Evolutionary conservation across 2,888 invertebrate genomes (phyloP).

Genomic region (Drosophila mulleri): DNA sequence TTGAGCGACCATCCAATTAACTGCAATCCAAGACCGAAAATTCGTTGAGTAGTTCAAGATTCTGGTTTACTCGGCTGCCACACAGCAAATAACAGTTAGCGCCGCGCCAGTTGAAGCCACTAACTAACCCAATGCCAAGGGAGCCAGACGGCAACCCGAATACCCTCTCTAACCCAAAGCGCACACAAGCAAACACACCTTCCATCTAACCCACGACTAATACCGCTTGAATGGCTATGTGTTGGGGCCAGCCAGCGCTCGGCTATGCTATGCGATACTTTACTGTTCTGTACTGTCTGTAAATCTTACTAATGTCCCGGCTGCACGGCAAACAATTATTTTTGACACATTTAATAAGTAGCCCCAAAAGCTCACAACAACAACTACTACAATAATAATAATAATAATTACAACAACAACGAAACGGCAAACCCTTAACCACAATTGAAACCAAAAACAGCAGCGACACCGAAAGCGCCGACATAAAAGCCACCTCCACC

Average conservation of each 20-base stretch:
- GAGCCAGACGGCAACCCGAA: slow-evolving; percentile 4
- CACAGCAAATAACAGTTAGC: slow-evolving; percentile 53
- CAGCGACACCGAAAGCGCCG: slow-evolving; percentile 90
- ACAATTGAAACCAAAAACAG: slow-evolving; percentile 84
- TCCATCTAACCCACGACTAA: slow-evolving; percentile 51
- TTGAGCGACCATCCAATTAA: neutral
- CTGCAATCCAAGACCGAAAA: slow-evolving; percentile 4
- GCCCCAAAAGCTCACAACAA: slow-evolving; percentile 41
- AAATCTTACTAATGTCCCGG: slow-evolving; percentile 48
- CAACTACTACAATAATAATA: neutral
- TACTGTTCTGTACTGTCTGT: slow-evolving; percentile 10
- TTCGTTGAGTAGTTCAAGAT: slow-evolving; percentile 28
- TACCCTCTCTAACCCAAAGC: slow-evolving; percentile 26
- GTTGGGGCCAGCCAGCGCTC: slow-evolving; percentile 27
- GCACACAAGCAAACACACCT: slow-evolving; percentile 28
- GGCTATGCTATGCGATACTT: neutral
- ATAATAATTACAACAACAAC: slow-evolving; percentile 13
- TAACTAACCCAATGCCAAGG: slow-evolving; percentile 46
- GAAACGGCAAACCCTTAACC: slow-evolving; percentile 45
- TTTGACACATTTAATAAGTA: slow-evolving; percentile 73
- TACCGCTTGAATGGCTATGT: slow-evolving; percentile 43
- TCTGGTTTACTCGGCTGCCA: slow-evolving; percentile 49
- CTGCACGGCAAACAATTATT: slow-evolving; percentile 73
- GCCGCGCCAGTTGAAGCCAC: slow-evolving; percentile 9
- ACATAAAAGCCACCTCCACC: slow-evolving; percentile 84